Evolutionary conservation across 1,140 invertebrate genomes (phyloP).

Genomic region (Diploscapter pachys): DNA sequence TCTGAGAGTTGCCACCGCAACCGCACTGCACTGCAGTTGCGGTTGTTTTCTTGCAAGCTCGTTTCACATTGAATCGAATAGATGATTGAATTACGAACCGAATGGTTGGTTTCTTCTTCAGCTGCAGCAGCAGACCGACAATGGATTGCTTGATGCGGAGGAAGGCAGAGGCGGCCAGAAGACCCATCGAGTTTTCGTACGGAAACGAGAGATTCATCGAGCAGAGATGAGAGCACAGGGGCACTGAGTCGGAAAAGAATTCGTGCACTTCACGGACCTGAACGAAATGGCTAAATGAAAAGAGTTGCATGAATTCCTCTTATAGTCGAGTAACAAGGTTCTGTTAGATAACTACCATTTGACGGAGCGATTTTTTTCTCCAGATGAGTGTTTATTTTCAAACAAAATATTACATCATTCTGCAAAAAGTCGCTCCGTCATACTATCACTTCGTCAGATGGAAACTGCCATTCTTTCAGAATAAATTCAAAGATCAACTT

Average conservation of each 20-base stretch:
- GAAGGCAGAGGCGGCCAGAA: conserved; percentile 68
- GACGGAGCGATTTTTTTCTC: too few relatives aligned
- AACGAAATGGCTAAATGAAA: conserved; percentile 19
- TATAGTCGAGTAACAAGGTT: too few relatives aligned
- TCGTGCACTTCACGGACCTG: conserved; percentile 49
- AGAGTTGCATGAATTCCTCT: conserved; percentile 1
- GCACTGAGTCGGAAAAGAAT: conserved; percentile 51
- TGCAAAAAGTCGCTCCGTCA: conserved; percentile 1
- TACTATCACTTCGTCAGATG: too few relatives aligned
- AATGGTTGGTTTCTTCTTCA: conserved; percentile 85
- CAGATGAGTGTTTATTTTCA: too few relatives aligned
- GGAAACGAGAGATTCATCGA: conserved; percentile 38
- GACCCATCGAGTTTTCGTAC: conserved; percentile 60
- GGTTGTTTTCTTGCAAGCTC: too few relatives aligned
- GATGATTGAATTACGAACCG: conserved; percentile 31
- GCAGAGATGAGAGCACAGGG: conserved; percentile 46
- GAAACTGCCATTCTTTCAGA: too few relatives aligned
- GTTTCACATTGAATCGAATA: too few relatives aligned
- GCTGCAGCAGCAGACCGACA: conserved; percentile 78
- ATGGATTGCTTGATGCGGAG: conserved; percentile 80
- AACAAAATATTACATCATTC: conserved; percentile 16
- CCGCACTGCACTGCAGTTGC: not conserved
- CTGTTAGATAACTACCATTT: too few relatives aligned
- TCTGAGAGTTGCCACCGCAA: not conserved
- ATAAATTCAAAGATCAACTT: not conserved